Evolutionary conservation across 2,797 vertebrate species (phyloP), one percentile per base, ranked within the genome.

Genomic region (Rousettus madagascariensis): DNA sequence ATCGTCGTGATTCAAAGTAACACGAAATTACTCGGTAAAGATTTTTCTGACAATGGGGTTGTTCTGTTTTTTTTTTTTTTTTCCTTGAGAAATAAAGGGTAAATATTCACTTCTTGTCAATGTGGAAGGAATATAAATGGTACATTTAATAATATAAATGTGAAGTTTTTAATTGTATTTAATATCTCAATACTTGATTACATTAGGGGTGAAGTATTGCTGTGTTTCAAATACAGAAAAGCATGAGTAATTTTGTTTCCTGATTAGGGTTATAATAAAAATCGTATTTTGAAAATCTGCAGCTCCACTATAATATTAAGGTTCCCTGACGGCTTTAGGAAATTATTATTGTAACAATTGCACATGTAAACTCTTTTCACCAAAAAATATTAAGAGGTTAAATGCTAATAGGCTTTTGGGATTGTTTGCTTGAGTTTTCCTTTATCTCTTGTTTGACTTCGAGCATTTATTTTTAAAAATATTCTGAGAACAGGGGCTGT

Each of bases 1-100:
- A 96, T 57, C 13, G 26, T 94, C 94, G 24, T 63, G 55, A 93
- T 85, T 91, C 77, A 85, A 68, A 96, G 53, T 77, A 78, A 90
- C 66, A 74, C 33, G 30, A 91, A 94, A 87, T 51, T 30, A 82
- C 87, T 92, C 59, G n/a, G 55, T 72, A 87, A 92, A 57, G 71
- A 85, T 26, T 94, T 83, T 74, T 77, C 55, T 85, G 87, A 86
- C 59, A 89, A 91, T n/a, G 4, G 6, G 8, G 19, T 33, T 28
- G 3, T 15, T 41, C 33, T 38, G 51, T 36, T 41, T 41, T 38
- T 38, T 38, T 61, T 51, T 0, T 46, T 41, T 72, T 36, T 36
- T 36, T 86, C 82, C 71, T 33, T 87, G 33, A 84, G 22, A 86
- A 82, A 78, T 66, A 63, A 79, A 84, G 59, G 30, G 13, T 59